phyloP scores from a whole-genome alignment of 2,888 invertebrate genomes.

The Thymelicus acteon region DNA sequence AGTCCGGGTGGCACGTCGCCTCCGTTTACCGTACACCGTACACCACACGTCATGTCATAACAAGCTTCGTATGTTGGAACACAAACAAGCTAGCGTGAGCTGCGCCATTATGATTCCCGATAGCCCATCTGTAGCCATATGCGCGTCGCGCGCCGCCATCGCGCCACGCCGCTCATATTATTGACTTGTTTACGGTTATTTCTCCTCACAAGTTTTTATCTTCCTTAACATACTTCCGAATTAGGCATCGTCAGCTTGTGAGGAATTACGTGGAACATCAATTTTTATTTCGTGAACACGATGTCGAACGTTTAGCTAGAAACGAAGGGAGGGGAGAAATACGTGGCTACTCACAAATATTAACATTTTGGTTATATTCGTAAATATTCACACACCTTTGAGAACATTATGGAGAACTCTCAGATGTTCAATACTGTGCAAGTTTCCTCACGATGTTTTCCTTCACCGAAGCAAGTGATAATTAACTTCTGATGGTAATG shows the following conservation, averaged over 20 bases:
- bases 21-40: not conserved
- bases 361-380: too few relatives aligned
- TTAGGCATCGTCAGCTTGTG: constrained; percentile 1
- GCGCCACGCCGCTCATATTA: constrained; percentile 3
- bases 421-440: too few relatives aligned
- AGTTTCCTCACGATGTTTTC: too few relatives aligned
- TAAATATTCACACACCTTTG: too few relatives aligned
- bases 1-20: not conserved
- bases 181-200: constrained; percentile 23
- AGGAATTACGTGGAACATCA: not conserved
- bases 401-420: too few relatives aligned
- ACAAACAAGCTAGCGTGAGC: constrained; percentile 16
- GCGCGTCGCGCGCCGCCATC: not conserved
- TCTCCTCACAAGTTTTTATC: constrained; percentile 12
- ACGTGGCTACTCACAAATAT: too few relatives aligned
- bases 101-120: constrained; percentile 5
- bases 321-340: too few relatives aligned
- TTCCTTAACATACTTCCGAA: constrained; percentile 2
- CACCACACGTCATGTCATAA: not conserved
- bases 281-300: not conserved
- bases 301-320: not conserved
- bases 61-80: not conserved
- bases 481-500: too few relatives aligned
- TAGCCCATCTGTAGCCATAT: constrained; percentile 7
- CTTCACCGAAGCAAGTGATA: too few relatives aligned